Conservation (phyloP, 2,888 invertebrate genomes). For the Fragum fragum region DNA sequence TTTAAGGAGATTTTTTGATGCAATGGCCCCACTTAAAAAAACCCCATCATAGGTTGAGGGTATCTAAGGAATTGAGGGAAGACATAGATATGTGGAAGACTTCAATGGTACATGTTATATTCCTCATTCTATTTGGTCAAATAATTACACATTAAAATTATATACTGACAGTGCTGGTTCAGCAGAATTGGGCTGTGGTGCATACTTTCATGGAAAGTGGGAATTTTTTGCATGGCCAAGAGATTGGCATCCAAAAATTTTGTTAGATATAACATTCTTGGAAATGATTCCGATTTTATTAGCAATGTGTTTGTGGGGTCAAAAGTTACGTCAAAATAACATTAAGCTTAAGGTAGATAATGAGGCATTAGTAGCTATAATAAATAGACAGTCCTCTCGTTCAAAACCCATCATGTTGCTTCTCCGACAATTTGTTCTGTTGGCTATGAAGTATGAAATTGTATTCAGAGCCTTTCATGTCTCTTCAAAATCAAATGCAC, state of each 20-base stretch:
- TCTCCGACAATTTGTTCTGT: no score
- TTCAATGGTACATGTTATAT: no score
- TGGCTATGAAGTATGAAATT: no score
- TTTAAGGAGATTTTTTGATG: conserved; percentile 33
- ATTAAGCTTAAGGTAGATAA: conserved; percentile 4
- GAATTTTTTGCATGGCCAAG: conserved; percentile 20
- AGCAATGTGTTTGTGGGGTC: conserved; percentile 6
- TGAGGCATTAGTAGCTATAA: conserved; percentile 19
- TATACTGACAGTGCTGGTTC: conserved; percentile 48
- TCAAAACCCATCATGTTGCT: no score
- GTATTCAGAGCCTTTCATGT: no score
- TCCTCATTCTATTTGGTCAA: no score
- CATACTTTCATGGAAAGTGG: conserved; percentile 22
- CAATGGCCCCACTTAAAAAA: conserved; percentile 22
- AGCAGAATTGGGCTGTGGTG: conserved; percentile 15
- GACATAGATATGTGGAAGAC: no score
- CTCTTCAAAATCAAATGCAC: no score
- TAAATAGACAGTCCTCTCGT: no score
- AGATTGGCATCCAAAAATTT: background rate
- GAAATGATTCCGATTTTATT: conserved; percentile 18
- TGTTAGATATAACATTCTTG: conserved; percentile 14
- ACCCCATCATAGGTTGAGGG: conserved; percentile 31
- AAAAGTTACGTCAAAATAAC: conserved; percentile 1
- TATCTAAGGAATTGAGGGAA: conserved; percentile 26
- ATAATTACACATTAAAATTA: conserved; percentile 19